Percentiles rank a stretch among this genome's conserved stretches.
Conservation (phyloP, 2,113 vertebrate species). For the Smithornis capensis region DNA sequence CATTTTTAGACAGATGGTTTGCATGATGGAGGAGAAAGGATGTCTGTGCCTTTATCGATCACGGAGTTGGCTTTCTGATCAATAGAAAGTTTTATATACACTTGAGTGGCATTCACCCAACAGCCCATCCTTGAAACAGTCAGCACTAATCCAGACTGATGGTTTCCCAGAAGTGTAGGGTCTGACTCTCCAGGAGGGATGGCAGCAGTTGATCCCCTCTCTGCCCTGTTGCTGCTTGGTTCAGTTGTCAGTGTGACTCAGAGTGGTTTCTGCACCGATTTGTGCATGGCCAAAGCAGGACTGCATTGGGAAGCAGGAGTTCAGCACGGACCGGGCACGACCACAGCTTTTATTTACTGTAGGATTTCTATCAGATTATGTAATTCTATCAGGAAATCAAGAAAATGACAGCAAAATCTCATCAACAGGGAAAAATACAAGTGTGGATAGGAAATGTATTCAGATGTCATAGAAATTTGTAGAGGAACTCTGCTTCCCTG, state of each 20-base stretch:
- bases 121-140: background rate
- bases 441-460: background rate
- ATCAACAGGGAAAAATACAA: background rate
- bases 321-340: accelerated
- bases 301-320: accelerated
- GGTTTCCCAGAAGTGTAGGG: background rate
- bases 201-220: accelerated
- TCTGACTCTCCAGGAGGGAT: background rate
- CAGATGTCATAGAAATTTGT: background rate
- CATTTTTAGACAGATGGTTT: background rate
- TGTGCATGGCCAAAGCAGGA: background rate
- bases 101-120: background rate
- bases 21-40: background rate
- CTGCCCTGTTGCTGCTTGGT: accelerated
- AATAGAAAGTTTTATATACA: background rate
- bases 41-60: background rate
- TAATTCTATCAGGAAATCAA: background rate
- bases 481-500: background rate
- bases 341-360: background rate
- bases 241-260: background rate
- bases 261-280: background rate
- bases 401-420: background rate
- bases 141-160: background rate
- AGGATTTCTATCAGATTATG: background rate
- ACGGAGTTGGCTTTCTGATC: background rate